Conservation (phyloP, 2,113 vertebrate genomes). For the Ictalurus punctatus region DNA sequence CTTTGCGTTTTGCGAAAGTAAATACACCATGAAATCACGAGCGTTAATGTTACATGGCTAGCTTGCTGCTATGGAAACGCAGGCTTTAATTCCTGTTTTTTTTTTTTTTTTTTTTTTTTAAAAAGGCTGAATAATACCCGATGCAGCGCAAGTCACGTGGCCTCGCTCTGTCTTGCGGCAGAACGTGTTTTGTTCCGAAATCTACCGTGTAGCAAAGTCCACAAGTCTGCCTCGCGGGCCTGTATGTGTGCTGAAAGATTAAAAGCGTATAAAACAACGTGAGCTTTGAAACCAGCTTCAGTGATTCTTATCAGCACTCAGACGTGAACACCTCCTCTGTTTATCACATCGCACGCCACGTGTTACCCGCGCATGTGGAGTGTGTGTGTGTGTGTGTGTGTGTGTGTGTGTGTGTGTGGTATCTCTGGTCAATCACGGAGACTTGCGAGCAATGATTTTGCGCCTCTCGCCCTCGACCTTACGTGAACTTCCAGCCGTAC, state of each 20-base stretch:
- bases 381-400: too few relatives aligned
- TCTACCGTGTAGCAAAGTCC: not conserved
- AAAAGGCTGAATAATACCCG: not conserved
- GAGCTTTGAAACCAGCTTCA: not conserved
- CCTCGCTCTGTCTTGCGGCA: not conserved
- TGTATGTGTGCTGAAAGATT: not conserved
- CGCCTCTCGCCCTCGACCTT: not conserved
- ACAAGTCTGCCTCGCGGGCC: not conserved
- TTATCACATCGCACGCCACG: not conserved
- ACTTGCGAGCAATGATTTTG: not conserved
- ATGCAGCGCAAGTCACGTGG: not conserved
- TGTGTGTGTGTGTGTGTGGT: not conserved
- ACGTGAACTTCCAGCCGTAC: conserved; percentile 5
- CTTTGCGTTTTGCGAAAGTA: too few relatives aligned
- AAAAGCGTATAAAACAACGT: not conserved
- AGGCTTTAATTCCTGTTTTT: too few relatives aligned
- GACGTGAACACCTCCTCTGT: not conserved
- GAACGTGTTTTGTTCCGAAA: not conserved
- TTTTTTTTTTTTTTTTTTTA: not conserved
- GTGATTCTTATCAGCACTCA: not conserved
- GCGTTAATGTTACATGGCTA: too few relatives aligned
- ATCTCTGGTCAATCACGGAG: not conserved
- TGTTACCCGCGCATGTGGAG: not conserved
- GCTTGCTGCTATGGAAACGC: too few relatives aligned
- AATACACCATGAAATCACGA: too few relatives aligned